Percentiles rank a stretch among this genome's conserved stretches.
phyloP scores from a whole-genome alignment of 2,797 vertebrate genomes.

The Sebastes steindachneri region DNA sequence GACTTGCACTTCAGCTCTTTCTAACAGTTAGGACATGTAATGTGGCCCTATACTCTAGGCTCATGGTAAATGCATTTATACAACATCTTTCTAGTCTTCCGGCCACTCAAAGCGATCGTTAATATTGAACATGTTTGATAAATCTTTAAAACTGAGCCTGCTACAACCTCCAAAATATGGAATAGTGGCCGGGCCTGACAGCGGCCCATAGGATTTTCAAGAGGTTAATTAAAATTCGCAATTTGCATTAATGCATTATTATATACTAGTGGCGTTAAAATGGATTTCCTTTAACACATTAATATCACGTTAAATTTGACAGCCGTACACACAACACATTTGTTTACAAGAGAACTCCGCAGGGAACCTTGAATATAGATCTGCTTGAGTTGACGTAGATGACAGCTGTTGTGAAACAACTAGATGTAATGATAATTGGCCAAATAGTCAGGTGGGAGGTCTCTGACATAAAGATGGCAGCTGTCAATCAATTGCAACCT shows the following conservation, averaged over 20 bases:
- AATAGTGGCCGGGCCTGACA: too few relatives aligned
- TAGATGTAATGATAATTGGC: not conserved
- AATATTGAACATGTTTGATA: too few relatives aligned
- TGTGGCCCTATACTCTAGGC: not conserved
- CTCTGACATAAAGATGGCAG: not conserved
- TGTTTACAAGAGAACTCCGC: not conserved
- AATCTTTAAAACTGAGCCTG: too few relatives aligned
- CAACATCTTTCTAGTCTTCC: too few relatives aligned
- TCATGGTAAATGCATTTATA: not conserved
- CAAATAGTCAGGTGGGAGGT: not conserved
- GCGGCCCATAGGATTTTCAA: too few relatives aligned
- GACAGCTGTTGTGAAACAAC: not conserved
- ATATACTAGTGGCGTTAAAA: too few relatives aligned
- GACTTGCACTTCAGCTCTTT: not conserved
- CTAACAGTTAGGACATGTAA: not conserved
- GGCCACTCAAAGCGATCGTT: too few relatives aligned
- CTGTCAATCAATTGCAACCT: not conserved
- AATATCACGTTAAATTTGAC: too few relatives aligned
- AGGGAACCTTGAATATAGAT: not conserved
- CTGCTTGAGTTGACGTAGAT: rapidly evolving
- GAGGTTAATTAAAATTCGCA: too few relatives aligned
- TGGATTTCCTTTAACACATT: too few relatives aligned
- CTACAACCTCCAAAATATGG: too few relatives aligned
- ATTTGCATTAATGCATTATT: too few relatives aligned
- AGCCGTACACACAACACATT: not conserved